Conservation (phyloP, 2,113 vertebrate genomes). For the Urocynchramus pylzowi region DNA sequence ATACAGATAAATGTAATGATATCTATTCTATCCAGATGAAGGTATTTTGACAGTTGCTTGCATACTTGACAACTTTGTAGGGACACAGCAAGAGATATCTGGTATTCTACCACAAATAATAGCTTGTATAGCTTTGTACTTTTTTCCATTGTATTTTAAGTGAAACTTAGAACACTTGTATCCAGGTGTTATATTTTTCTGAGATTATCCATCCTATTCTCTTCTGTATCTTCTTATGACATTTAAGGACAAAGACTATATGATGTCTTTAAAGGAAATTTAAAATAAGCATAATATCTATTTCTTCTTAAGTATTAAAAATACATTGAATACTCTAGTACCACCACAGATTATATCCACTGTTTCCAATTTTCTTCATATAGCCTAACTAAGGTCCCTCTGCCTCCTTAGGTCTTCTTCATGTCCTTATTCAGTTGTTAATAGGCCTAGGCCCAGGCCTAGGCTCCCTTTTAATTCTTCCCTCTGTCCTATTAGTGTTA, state of each 20-base stretch:
- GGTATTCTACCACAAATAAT: neutral
- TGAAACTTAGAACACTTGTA: neutral
- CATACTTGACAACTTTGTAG: neutral
- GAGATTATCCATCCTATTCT: neutral
- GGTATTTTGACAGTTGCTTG: neutral
- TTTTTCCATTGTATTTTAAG: neutral
- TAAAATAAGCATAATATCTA: neutral
- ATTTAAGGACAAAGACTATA: neutral
- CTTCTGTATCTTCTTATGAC: neutral
- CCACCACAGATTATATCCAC: neutral
- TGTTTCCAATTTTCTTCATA: neutral
- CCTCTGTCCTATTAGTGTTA: neutral
- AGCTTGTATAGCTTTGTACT: neutral
- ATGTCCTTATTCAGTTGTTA: neutral
- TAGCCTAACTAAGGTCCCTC: neutral
- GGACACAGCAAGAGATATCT: neutral
- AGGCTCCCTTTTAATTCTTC: neutral
- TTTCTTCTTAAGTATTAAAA: neutral
- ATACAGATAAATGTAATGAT: neutral
- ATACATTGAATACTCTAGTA: neutral
- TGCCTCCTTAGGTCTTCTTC: neutral
- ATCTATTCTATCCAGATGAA: neutral
- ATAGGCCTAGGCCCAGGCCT: neutral
- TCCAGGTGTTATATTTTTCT: neutral
- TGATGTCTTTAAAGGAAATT: neutral